Evolutionary conservation across 2,888 invertebrate genomes (phyloP), one percentile per base, ranked within the genome.

Genomic region (Epinotia demarniana): DNA sequence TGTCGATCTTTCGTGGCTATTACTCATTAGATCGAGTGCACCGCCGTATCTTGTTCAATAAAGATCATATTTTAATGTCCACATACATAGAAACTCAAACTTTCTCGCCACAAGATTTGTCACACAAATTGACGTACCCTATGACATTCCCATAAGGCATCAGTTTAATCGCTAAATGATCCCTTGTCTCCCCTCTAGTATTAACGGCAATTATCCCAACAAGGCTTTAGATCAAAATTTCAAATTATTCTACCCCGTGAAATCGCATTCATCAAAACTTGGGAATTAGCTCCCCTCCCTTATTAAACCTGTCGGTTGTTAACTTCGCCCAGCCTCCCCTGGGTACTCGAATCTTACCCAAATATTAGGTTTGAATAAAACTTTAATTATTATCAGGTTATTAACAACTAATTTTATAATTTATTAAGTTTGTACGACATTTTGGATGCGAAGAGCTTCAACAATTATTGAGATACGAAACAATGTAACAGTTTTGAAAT

Each of bases 191-290:
- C 76, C 75, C 77, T 76, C 73, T 78, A 84, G 83, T 85, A 87
- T 88, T 87, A 87, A 83, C 85, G 86, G 84, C 86, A 88, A 90
- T 89, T 88, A 88, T 85, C 85, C 82, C 86, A 87, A 88, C 87
- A 88, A 82, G 85, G 85, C 84, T 84, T 86, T 87, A 89, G 89
- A 91, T 90, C 89, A 90, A 90, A 91, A 92, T 92, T 90, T 88
- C 88, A 89, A 91, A 91, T 92, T 87, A 87, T 75, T 70, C 75
- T 71, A 75, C 64, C 60, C 75, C 89, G 87, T 89, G 88, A 89
- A 91, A 91, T 93, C 91, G 89, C 90, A 92, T 93, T 92, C 92
- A 92, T 92, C 93, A 92, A 92, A 93, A 92, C 92, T 93, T 93
- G 89, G 86, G 87, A 91, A 92, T 91, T 91, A 91, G 89, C 90